Conservation (phyloP, 2,113 vertebrate genomes). For the Rana temporaria region DNA sequence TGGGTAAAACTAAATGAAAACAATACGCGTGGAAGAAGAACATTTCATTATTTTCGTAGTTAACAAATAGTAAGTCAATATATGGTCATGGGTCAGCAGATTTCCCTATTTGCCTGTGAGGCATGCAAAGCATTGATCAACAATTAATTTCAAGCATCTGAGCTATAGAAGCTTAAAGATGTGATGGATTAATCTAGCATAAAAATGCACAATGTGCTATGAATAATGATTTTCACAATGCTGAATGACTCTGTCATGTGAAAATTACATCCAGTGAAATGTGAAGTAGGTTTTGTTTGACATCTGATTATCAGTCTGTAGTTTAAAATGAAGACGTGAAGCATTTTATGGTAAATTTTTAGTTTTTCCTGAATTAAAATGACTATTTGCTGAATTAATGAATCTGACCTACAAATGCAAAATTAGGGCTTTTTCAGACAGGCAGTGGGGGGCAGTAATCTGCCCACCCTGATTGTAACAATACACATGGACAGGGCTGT, state of each 20-base stretch:
- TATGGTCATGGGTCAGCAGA: constrained; percentile 24
- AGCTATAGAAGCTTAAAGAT: constrained; percentile 33
- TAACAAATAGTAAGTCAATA: constrained; percentile 13
- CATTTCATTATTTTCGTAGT: neutral
- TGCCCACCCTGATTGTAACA: too few species aligned
- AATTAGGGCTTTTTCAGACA: too few species aligned
- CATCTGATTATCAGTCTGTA: too few species aligned
- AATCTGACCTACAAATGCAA: too few species aligned
- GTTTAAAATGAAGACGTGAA: too few species aligned
- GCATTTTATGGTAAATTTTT: too few species aligned
- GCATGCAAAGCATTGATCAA: constrained; percentile 36
- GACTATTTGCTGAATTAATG: too few species aligned
- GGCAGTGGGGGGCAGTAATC: too few species aligned
- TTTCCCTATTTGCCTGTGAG: constrained; percentile 14
- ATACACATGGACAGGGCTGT: too few species aligned
- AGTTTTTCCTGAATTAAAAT: too few species aligned
- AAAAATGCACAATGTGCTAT: constrained; percentile 40
- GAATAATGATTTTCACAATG: constrained; percentile 44
- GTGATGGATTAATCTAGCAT: constrained; percentile 51
- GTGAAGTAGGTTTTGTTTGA: too few species aligned
- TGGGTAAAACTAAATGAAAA: neutral
- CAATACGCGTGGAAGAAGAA: neutral
- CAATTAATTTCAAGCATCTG: constrained; percentile 35
- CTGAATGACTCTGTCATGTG: neutral
- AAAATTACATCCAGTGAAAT: neutral